Percentiles rank a stretch among this genome's conserved stretches.
phyloP scores from a whole-genome alignment of 2,888 invertebrate genomes.

The Rotaria sp. region DNA sequence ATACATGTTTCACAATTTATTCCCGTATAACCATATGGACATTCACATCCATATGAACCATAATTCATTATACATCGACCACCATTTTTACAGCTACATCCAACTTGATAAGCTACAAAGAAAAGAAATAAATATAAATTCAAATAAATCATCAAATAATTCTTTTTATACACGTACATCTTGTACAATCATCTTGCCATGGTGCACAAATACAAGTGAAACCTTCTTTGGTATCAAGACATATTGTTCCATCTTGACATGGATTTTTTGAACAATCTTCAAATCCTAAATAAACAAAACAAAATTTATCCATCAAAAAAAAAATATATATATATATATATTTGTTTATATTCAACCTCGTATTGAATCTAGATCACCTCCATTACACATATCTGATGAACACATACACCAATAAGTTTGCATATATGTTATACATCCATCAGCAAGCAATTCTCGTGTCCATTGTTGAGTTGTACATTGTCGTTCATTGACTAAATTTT shows the following conservation, averaged over 20 bases:
- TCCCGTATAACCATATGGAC: conserved; percentile 39
- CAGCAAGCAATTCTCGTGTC: conserved; percentile 33
- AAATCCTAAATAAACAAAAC: neutral
- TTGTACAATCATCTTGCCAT: conserved; percentile 38
- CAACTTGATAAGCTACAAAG: conserved; percentile 31
- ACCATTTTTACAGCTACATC: conserved; percentile 39
- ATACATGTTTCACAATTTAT: conserved; percentile 35
- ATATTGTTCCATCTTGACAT: conserved; percentile 36
- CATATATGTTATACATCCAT: conserved; percentile 37
- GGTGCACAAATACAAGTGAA: conserved; percentile 37
- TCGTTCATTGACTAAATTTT: conserved; percentile 31
- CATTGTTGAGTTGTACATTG: conserved; percentile 32
- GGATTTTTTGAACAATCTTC: conserved; percentile 40
- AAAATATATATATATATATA: neutral
- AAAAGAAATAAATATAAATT: conserved; percentile 25
- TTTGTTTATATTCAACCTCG: neutral
- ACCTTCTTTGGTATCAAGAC: conserved; percentile 39
- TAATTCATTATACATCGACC: conserved; percentile 25
- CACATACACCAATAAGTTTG: conserved; percentile 38
- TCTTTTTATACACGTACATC: neutral
- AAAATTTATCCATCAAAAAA: neutral
- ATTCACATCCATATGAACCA: conserved; percentile 34
- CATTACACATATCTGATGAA: conserved; percentile 39
- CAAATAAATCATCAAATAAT: neutral
- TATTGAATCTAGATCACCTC: conserved; percentile 35